A percentile compares a stretch with the other conserved stretches of the same genome.
phyloP scores from a whole-genome alignment of 2,888 invertebrate genomes.

The Gerris lacustris region DNA sequence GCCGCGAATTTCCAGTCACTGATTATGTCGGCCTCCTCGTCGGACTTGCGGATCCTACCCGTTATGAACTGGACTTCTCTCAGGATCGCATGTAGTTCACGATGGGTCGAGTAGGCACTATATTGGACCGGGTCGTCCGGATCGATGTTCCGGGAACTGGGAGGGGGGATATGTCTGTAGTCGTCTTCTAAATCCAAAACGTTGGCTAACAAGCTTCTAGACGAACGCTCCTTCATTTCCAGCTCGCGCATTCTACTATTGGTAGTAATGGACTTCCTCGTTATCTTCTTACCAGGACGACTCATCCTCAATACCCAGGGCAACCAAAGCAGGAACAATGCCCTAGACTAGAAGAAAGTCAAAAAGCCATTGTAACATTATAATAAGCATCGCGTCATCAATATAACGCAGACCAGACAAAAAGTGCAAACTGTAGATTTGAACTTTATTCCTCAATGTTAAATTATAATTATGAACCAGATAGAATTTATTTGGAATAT shows the following conservation, averaged over 20 bases:
- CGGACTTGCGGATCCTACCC: constrained; percentile 82
- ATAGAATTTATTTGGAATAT: no score
- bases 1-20: constrained; percentile 98
- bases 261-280: constrained; percentile 78
- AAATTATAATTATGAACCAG: no score
- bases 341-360: constrained; percentile 59
- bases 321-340: constrained; percentile 91
- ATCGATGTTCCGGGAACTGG: constrained; percentile 32
- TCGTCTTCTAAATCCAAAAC: constrained; percentile 93
- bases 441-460: no score
- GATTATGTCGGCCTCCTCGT: constrained; percentile 83
- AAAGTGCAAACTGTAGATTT: no score
- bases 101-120: constrained; percentile 43
- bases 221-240: constrained; percentile 85
- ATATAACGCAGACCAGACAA: no score
- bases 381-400: no score
- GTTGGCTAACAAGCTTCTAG: constrained; percentile 85
- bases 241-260: constrained; percentile 83
- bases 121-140: constrained; percentile 34
- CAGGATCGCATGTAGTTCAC: constrained; percentile 75
- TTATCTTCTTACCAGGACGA: constrained; percentile 88
- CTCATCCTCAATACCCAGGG: constrained; percentile 94
- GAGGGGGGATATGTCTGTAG: constrained; percentile 46
- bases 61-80: constrained; percentile 91
- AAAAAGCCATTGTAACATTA: constrained; percentile 6